Base-by-base conservation (phyloP, 2,888 invertebrate genomes). In the Watsonalla cultraria region DNA sequence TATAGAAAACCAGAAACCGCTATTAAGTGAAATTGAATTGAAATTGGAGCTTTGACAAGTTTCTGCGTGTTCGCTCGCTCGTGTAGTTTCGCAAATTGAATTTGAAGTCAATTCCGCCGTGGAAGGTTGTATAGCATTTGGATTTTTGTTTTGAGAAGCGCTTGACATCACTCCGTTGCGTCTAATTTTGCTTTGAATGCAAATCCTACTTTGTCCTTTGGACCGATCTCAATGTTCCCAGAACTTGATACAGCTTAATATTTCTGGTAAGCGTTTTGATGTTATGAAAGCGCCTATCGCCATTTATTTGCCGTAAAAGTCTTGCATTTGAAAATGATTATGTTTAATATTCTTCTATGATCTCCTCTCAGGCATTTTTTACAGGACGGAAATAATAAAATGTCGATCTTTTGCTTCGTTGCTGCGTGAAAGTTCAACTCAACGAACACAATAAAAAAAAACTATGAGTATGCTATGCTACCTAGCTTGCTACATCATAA, bases 1-100 rank as follows among this genome's bases (percentile, higher is more conserved):
- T 52, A 65, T 60, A 59, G 64, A 64, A 65, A 59, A 59, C 14
- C 55, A 49, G 47, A 46, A 59, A 69, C 61, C 56, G 63, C 57
- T 55, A 53, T 54, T 65, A 58, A 56, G 48, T 47, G 52, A 55
- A 62, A 68, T 59, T 54, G 48, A 56, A 53, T 64, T 61, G 55
- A 51, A 62, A 49, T 51, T 57, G 54, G 37, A 39, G 49, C 49
- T 49, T 49, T 49, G 49, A 49, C 39, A 8, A 37, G 35, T 37
- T 49, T 11, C 11, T 39, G 34, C 33, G 14, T 49, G 37, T 37
- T 11, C 49, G n/a, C 49, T 49, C 49, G 49, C 37, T 49, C 15
- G 37, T 37, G 49, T 49, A 37, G 49, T 39, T 48, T 39, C 56
- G 60, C 39, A 56, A 42, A 51, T 48, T 45, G 52, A 56, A 53